Evolutionary conservation across 2,113 vertebrate genomes (phyloP).

Genomic region (Tautogolabrus adspersus): DNA sequence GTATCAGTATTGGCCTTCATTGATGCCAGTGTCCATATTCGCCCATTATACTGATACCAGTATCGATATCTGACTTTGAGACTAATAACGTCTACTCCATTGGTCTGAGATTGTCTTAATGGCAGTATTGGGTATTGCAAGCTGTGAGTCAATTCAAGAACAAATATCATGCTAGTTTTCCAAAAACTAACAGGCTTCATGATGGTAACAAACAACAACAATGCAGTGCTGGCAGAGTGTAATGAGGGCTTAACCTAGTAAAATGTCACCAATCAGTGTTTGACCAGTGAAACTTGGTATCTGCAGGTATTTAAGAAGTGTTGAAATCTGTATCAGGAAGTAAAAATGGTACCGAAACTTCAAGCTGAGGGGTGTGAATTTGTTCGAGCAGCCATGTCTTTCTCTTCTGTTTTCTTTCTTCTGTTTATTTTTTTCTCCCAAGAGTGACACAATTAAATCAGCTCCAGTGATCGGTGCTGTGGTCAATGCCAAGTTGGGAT

Average conservation of each 20-base stretch:
- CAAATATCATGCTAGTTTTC: no score
- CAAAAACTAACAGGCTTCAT: background rate
- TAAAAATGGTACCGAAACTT: background rate
- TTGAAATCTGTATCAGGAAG: no score
- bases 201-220: no score
- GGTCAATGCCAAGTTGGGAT: conserved; percentile 81
- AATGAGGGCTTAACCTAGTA: no score
- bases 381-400: conserved; percentile 21
- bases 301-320: background rate
- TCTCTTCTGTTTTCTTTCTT: conserved; percentile 30
- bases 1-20: background rate
- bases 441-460: conserved; percentile 81
- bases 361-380: background rate
- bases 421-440: conserved; percentile 56
- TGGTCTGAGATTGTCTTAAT: no score
- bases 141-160: no score
- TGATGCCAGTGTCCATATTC: no score
- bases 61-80: no score
- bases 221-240: background rate
- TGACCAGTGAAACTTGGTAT: background rate
- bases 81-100: no score
- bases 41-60: no score
- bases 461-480: conserved; percentile 74
- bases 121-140: no score
- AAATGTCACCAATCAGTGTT: background rate